phyloP scores from a whole-genome alignment of 2,888 invertebrate species.

The Catocala fraxini region DNA sequence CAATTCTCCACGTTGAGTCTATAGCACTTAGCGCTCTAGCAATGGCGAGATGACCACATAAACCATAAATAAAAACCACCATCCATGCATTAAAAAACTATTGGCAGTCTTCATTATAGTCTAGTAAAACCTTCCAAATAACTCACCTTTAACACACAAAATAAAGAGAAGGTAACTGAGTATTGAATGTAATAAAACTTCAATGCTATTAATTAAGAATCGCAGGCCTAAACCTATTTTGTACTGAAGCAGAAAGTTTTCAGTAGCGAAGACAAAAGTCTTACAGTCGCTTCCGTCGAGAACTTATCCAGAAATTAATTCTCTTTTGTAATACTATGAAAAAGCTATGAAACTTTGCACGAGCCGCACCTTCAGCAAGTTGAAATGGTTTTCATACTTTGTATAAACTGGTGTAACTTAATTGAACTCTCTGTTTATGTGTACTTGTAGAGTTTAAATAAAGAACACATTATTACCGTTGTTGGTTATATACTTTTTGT shows the following conservation, averaged over 20 bases:
- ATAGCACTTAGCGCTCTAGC: too few relatives aligned
- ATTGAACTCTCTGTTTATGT: not conserved
- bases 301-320: conserved; percentile 54
- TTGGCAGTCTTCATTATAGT: too few relatives aligned
- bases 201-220: conserved; percentile 28
- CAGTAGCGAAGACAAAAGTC: conserved; percentile 44
- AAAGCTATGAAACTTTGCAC: conserved; percentile 54
- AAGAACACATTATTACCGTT: not conserved
- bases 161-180: not conserved
- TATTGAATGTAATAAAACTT: conserved; percentile 6
- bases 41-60: too few relatives aligned
- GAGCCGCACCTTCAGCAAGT: conserved; percentile 34
- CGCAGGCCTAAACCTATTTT: conserved; percentile 15
- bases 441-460: not conserved
- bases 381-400: conserved; percentile 40
- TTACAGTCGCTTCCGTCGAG: conserved; percentile 31
- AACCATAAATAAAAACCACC: too few relatives aligned
- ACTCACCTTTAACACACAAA: not conserved
- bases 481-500: too few relatives aligned
- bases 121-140: too few relatives aligned
- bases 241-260: conserved; percentile 30
- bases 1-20: too few relatives aligned
- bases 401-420: conserved; percentile 19
- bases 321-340: conserved; percentile 54
- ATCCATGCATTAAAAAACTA: too few relatives aligned